Conservation (phyloP, 2,888 invertebrate species). For the Scaptomyza parva region DNA sequence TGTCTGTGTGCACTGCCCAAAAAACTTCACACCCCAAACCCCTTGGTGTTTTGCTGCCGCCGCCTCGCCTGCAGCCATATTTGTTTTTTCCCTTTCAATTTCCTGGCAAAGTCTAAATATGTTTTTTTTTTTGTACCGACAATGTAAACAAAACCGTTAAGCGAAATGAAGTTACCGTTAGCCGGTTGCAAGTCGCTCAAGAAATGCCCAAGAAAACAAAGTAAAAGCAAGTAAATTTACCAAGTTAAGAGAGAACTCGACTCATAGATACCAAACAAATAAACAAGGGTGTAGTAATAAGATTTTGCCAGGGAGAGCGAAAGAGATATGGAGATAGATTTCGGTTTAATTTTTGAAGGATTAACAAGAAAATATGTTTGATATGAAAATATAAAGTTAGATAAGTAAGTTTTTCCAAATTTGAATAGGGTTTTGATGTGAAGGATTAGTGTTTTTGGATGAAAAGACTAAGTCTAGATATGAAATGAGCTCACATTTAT, state of each 20-base stretch:
- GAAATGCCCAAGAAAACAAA: conserved; percentile 22
- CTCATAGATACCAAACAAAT: not conserved
- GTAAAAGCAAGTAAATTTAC: not conserved
- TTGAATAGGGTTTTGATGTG: too few species aligned
- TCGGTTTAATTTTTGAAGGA: too few species aligned
- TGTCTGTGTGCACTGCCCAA: conserved; percentile 38
- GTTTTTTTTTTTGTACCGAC: conserved; percentile 46
- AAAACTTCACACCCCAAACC: not conserved
- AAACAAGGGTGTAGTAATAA: not conserved
- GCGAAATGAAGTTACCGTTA: conserved; percentile 34
- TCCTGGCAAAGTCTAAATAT: conserved; percentile 75
- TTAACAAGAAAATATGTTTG: too few species aligned
- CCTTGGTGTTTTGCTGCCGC: conserved; percentile 13
- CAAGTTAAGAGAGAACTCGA: not conserved
- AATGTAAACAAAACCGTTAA: conserved; percentile 20
- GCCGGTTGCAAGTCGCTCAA: conserved; percentile 10
- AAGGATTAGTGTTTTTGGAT: too few species aligned
- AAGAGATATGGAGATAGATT: too few species aligned
- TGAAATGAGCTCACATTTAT: too few species aligned
- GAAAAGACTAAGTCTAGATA: too few species aligned
- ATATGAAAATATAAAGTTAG: too few species aligned
- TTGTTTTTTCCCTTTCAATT: conserved; percentile 78
- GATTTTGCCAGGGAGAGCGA: not conserved
- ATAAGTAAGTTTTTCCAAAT: too few species aligned
- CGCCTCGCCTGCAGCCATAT: conserved; percentile 74